Base-by-base conservation (phyloP, 2,113 vertebrate genomes). In the Microcebus ravelobensis region DNA sequence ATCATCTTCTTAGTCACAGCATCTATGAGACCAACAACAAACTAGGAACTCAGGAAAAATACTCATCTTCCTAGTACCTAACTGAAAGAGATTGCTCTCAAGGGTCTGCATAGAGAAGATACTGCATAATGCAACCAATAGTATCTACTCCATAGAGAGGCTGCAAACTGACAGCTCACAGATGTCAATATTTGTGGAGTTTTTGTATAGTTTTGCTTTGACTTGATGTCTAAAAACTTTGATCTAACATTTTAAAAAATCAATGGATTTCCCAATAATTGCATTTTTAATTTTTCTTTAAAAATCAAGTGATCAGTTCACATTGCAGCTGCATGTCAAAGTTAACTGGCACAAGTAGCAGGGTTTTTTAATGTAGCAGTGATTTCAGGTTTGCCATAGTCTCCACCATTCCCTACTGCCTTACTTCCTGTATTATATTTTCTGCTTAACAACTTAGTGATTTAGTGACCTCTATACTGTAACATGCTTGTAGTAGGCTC, bases 181-280 rank as follows among this genome's bases (percentile, higher is more conserved):
- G 29, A 36, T 42, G 39, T 23, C 65, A 52, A 50, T 50, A 10
- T 74, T 39, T 89, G 8, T 77, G n/a, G 80, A 20, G 7, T 39
- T 20, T 89, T 96, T 71, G 45, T 76, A 92, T 82, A 82, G 50
- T 39, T 93, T 93, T 63, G 9, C 42, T 97, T 87, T 29, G 63
- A 18, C n/a, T 97, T 57, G 27, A 81, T 79, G 29, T 94, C 31
- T 80, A 79, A 89, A 94, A 95, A 11, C 27, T 9, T 45, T 86
- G 80, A 90, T 73, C 65, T 42, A 84, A 73, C 45, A 15, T 85
- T 89, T 95, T 71, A n/a, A 85, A 71, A 68, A 81, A 31, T 55
- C 42, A 36, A 10, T 65, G 39, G 20, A 71, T 76, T 97, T 82
- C 29, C 87, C 34, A 81, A 76, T 63, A 91, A 61, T 29, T 70